Base-by-base conservation (phyloP, 2,888 invertebrate genomes). In the Phymatocera aterrima region DNA sequence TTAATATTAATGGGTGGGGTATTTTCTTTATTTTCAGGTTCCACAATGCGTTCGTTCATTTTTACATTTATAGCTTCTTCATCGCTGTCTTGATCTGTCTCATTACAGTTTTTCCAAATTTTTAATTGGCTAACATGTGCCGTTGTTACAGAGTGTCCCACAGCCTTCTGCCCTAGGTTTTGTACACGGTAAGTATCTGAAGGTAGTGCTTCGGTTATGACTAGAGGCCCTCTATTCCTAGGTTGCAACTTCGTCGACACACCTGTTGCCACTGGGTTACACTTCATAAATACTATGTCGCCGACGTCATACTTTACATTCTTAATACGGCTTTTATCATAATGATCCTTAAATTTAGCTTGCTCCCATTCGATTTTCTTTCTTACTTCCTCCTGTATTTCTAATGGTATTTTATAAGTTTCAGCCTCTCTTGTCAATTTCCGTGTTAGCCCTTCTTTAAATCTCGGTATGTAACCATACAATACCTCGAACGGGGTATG, bases 401-500 rank as follows among this genome's bases (percentile, higher is more conserved):
- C 78, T 24, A 21, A 18, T 0, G 77, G 51, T 0, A 60, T 31
- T 15, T 12, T 12, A 48, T 77, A 77, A 1, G 24, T 48, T 15
- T 78, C 78, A 12, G 18, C 24, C 5, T 24, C 12, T 1, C 12
- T 2, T 2, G 72, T 72, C 3, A 78, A 6, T 21, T 43, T 31
- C 0, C 78, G 72, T 24, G 43, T 21, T 3, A 1, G 1, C 1
- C 74, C 78, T 12, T 51, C 78, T 10, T 64, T 18, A 80, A 61
- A 18, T 77, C 79, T 1, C 80, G 68, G 60, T 77, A 82, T 64
- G 82, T 83, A 80, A 3, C 83, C 82, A 61, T 77, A 81, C 10
- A 83, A 43, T 18, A 79, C 60, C 61, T 82, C 81, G 21, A 79
- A 81, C 2, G 83, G 83, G n/a, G 81, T 79, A 4, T 28, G 77